A percentile compares a stretch with the other conserved stretches of the same genome.
These are phyloP conservation scores for Eublepharis macularius DNA, from an alignment of 2,113 vertebrate species.

Conservation along the genomic window DNA sequence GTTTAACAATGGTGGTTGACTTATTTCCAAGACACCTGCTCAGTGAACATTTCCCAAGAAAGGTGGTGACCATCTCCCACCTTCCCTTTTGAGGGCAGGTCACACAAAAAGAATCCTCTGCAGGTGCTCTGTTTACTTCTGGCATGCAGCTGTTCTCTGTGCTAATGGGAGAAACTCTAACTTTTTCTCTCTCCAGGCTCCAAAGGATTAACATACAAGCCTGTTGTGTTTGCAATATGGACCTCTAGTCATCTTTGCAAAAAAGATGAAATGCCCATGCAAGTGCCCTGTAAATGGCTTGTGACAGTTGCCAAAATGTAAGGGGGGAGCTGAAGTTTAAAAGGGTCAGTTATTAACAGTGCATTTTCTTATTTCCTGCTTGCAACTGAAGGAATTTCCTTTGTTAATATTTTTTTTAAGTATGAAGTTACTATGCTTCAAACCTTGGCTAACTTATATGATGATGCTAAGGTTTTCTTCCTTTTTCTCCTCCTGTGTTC, in stretches of 20 bases:
- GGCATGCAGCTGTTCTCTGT: not conserved
- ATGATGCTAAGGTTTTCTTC: constrained; percentile 36
- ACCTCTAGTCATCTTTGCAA: not conserved
- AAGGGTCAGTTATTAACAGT: not conserved
- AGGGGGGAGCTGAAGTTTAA: not conserved
- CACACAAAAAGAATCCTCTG: not conserved
- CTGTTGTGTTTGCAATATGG: not conserved
- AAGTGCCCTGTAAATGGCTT: not conserved
- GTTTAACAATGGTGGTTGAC: not conserved
- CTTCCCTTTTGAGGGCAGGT: not conserved
- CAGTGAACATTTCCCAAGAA: not conserved
- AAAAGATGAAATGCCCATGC: not conserved
- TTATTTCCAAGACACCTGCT: not conserved
- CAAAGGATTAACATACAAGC: not conserved
- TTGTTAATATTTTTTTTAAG: constrained; percentile 6
- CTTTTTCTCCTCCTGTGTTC: constrained; percentile 30
- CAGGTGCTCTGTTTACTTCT: not conserved
- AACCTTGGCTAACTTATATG: constrained; percentile 41
- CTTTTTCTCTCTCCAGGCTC: not conserved
- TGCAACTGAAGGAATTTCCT: not conserved
- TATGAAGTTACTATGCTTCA: constrained; percentile 21
- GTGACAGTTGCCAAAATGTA: not conserved
- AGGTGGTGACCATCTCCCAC: not conserved
- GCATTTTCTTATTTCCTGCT: constrained; percentile 24
- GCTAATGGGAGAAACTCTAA: not conserved